Percentiles rank a stretch among this genome's conserved stretches.
phyloP scores from a whole-genome alignment of 2,888 invertebrate species.

The Cephus pygmeus region DNA sequence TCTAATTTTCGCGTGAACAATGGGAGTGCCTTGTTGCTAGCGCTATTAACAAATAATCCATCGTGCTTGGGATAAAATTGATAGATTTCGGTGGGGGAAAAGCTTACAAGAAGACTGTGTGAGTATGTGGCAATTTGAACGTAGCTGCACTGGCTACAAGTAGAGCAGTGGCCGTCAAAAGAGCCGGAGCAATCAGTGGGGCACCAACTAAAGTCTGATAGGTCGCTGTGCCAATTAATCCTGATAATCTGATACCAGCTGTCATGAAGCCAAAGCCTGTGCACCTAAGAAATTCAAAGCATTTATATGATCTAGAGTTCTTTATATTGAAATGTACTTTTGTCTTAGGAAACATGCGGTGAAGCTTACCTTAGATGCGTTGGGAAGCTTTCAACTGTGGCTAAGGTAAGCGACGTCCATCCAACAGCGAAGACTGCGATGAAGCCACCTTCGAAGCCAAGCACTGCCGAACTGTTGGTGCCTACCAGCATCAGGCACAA shows the following conservation, averaged over 20 bases:
- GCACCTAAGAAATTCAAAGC: constrained; percentile 49
- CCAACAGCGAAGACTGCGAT: constrained; percentile 66
- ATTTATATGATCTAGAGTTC: neutral
- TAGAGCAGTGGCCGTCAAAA: constrained; percentile 62
- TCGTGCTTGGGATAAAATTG: neutral
- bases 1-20: neutral
- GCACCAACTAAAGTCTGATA: constrained; percentile 64
- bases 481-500: constrained; percentile 65
- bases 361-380: constrained; percentile 63
- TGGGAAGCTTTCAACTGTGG: constrained; percentile 66
- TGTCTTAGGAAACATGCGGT: neutral
- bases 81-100: neutral
- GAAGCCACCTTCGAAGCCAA: constrained; percentile 67
- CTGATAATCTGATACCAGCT: constrained; percentile 63
- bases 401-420: constrained; percentile 66
- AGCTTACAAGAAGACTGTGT: constrained; percentile 63
- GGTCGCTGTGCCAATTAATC: constrained; percentile 63
- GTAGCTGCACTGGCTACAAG: constrained; percentile 63
- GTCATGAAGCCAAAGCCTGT: constrained; percentile 66
- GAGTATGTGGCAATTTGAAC: constrained; percentile 65
- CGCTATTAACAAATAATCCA: neutral
- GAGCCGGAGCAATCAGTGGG: constrained; percentile 63
- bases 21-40: neutral
- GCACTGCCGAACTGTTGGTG: constrained; percentile 60
- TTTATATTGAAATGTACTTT: constrained; percentile 5